phyloP scores from a whole-genome alignment of 64 coral and sea anemone species.

The Cladopsammia gracilis region DNA sequence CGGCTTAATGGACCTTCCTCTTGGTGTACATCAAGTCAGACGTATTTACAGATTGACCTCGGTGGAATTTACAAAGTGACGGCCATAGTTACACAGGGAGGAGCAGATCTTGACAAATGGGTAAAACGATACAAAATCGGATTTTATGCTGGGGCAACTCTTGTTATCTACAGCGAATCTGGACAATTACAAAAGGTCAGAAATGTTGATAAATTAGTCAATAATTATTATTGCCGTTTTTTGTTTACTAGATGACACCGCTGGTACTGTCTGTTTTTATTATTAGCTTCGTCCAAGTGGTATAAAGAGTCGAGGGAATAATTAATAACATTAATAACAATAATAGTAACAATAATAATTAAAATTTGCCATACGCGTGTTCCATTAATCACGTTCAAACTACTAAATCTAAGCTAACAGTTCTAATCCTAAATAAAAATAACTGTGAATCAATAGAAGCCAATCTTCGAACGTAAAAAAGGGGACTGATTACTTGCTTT shows the following conservation, averaged over 20 bases:
- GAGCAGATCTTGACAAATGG: neutral
- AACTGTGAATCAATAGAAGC: too few species aligned
- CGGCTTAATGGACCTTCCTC: constrained; percentile 18
- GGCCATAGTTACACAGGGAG: constrained; percentile 50
- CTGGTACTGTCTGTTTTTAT: too few species aligned
- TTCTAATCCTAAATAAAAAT: too few species aligned
- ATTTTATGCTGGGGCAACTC: neutral
- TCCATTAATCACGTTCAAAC: too few species aligned
- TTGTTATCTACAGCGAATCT: constrained; percentile 21
- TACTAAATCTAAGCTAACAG: too few species aligned
- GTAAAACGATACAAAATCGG: neutral
- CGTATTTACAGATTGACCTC: constrained; percentile 20
- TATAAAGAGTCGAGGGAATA: too few species aligned
- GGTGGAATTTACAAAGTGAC: constrained; percentile 31
- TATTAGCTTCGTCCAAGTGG: too few species aligned
- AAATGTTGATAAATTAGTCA: neutral
- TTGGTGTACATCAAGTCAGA: constrained; percentile 11
- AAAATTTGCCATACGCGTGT: too few species aligned
- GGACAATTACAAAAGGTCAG: neutral
- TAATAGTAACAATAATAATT: too few species aligned
- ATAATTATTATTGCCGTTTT: neutral
- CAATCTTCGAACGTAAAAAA: too few species aligned
- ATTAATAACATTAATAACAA: too few species aligned
- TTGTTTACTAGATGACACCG: neutral
- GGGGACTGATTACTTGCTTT: too few species aligned